A percentile compares a stretch with the other conserved stretches of the same genome.
Evolutionary conservation across 2,113 vertebrate genomes (phyloP).

Genomic region (Grallaria varia): DNA sequence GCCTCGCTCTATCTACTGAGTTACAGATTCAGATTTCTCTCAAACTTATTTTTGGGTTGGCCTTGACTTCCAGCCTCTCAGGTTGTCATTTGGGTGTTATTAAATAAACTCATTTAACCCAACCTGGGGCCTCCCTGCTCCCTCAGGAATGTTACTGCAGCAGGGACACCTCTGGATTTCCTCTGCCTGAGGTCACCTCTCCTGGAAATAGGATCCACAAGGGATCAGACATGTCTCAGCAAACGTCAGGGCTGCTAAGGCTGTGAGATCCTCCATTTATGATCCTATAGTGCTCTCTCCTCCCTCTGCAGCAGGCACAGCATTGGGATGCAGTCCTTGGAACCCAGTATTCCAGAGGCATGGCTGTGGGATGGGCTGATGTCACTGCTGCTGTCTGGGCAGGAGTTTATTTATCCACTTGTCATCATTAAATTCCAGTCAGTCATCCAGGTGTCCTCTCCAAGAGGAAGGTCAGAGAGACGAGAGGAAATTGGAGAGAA

Average conservation of each 20-base stretch:
- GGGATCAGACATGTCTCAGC: background rate
- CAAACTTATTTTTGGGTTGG: background rate
- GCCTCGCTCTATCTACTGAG: background rate
- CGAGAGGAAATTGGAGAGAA: background rate
- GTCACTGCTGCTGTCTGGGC: background rate
- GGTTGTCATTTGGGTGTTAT: background rate
- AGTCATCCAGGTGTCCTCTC: constrained; percentile 10
- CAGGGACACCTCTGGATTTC: background rate
- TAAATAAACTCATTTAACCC: background rate
- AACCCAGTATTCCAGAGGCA: background rate
- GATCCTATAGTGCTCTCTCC: background rate
- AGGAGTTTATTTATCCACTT: background rate
- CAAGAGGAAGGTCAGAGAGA: constrained; percentile 29
- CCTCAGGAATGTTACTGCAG: background rate
- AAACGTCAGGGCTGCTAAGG: background rate
- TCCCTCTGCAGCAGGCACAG: background rate
- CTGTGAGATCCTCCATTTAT: background rate
- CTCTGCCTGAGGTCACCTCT: background rate
- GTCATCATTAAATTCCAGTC: background rate
- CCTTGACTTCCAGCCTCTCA: background rate
- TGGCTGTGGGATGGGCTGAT: background rate
- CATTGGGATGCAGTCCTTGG: fast-evolving
- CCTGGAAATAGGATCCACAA: background rate
- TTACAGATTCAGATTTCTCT: background rate
- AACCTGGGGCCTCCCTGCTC: background rate